Percentiles rank a stretch among this genome's conserved stretches.
These are phyloP conservation scores for Deroplatys truncata DNA, from an alignment of 2,888 invertebrate genomes.

Conservation along the genomic window DNA sequence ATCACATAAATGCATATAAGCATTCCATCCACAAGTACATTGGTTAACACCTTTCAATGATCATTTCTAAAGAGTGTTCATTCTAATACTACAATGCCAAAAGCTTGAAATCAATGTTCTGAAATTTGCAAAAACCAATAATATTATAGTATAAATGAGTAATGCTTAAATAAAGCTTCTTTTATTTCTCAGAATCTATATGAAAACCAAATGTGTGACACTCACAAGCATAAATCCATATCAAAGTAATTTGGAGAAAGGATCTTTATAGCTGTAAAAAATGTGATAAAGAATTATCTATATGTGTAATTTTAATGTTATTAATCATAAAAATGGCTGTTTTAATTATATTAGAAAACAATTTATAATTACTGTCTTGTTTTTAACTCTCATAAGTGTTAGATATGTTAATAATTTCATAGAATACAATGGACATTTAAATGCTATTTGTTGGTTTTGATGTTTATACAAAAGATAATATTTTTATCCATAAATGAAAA, in stretches of 20 bases:
- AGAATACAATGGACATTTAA: not conserved
- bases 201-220: not conserved
- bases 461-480: not conserved
- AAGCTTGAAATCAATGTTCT: not conserved
- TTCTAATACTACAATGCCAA: not conserved
- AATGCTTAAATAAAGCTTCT: no score
- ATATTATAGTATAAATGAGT: no score
- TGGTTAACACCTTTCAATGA: not conserved
- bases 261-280: not conserved
- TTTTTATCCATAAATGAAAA: not conserved
- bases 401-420: not conserved
- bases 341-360: not conserved
- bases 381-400: not conserved
- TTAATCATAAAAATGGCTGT: not conserved
- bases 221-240: not conserved
- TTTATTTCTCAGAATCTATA: not conserved
- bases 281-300: not conserved
- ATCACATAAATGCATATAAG: not conserved
- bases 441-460: not conserved
- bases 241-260: not conserved
- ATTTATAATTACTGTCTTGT: not conserved
- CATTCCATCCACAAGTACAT: not conserved
- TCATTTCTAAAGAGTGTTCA: not conserved
- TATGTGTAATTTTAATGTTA: not conserved
- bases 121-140: not conserved